Evolutionary conservation across 2,113 vertebrate species (phyloP).

Genomic region (Gnathonemus longibarbis): DNA sequence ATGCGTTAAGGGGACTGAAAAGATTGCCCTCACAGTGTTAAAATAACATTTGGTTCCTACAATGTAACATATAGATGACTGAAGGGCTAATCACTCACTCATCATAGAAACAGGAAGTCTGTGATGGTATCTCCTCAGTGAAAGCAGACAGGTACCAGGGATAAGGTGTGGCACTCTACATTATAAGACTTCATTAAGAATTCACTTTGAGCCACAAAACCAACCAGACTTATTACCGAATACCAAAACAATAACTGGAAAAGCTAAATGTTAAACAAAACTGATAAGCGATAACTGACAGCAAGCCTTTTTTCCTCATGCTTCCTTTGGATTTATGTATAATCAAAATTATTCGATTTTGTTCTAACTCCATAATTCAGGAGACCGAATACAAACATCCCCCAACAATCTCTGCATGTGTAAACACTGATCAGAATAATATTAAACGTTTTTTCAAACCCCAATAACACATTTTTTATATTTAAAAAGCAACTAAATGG

Average conservation of each 20-base stretch:
- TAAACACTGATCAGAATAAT: not conserved
- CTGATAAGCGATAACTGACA: not conserved
- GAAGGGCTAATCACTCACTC: not conserved
- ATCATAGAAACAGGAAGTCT: not conserved
- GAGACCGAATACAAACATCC: not conserved
- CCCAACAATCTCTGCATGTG: not conserved
- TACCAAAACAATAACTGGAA: not conserved
- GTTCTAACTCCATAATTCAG: not conserved
- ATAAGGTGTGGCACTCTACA: not conserved
- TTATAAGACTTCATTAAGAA: not conserved
- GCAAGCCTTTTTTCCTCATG: not conserved
- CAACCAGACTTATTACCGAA: not conserved
- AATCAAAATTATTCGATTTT: not conserved
- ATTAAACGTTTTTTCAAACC: not conserved
- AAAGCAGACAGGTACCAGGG: not conserved
- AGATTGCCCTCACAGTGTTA: too few relatives aligned
- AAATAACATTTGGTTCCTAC: too few relatives aligned
- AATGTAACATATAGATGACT: too few relatives aligned
- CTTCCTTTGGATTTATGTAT: not conserved
- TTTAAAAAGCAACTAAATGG: not conserved
- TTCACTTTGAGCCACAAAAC: not conserved
- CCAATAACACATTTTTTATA: not conserved
- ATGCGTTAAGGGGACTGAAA: too few relatives aligned
- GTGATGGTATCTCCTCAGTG: not conserved
- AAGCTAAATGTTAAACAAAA: not conserved